These are phyloP conservation scores for Dipodomys stephensi DNA, from an alignment of 2,113 vertebrate genomes.

Conservation along the genomic window DNA sequence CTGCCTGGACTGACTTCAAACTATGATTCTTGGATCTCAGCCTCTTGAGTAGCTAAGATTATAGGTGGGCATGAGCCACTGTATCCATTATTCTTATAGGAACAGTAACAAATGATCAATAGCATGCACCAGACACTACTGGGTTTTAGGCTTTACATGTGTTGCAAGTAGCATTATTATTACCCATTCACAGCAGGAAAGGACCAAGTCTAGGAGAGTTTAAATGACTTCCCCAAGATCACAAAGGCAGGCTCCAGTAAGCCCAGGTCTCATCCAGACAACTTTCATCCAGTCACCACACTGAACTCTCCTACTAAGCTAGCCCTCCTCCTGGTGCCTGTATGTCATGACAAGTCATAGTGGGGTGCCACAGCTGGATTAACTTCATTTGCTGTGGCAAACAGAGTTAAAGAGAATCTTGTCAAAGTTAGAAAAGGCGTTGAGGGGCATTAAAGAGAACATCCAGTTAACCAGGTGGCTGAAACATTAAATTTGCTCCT, in stretches of 20 bases:
- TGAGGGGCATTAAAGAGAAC: background rate
- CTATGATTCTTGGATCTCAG: too few relatives aligned
- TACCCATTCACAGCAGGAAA: background rate
- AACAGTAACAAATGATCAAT: background rate
- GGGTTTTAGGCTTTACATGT: background rate
- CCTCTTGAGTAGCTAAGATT: too few relatives aligned
- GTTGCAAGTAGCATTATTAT: background rate
- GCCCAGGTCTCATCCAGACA: background rate
- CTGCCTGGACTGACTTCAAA: too few relatives aligned
- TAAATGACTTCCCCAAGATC: constrained; percentile 22
- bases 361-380: background rate
- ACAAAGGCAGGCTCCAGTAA: background rate
- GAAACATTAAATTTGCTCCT: background rate
- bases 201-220: background rate
- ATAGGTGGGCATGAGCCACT: too few relatives aligned
- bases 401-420: background rate
- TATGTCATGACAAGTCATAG: background rate
- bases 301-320: background rate
- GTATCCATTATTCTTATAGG: background rate
- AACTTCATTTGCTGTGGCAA: background rate
- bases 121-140: background rate
- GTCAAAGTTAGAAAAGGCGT: background rate
- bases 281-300: background rate
- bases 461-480: background rate
- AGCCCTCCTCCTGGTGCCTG: background rate